Percentiles rank a stretch among this genome's conserved stretches.
These are phyloP conservation scores for Tympanuchus pallidicinctus DNA, from an alignment of 2,113 vertebrate species.

Conservation along the genomic window DNA sequence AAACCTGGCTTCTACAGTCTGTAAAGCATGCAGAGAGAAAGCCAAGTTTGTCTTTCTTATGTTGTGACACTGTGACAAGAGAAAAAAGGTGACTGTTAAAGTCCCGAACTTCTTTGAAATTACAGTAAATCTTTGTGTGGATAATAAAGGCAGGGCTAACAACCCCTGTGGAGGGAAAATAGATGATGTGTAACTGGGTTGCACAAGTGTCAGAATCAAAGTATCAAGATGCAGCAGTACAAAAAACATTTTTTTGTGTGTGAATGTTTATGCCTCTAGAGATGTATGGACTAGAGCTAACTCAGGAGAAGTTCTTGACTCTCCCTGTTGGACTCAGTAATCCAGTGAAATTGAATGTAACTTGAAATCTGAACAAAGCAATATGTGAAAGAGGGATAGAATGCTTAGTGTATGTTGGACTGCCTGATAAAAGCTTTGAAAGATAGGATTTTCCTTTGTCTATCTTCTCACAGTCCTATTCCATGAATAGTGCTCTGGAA, in stretches of 20 bases:
- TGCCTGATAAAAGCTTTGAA: not conserved
- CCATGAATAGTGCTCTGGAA: not conserved
- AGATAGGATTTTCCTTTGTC: not conserved
- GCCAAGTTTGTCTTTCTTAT: not conserved
- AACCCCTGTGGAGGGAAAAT: not conserved
- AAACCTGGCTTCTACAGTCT: not conserved
- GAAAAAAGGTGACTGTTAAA: not conserved
- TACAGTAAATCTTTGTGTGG: not conserved
- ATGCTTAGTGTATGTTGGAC: not conserved
- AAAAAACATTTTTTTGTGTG: not conserved
- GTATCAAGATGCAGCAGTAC: not conserved
- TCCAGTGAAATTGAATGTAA: conserved; percentile 23
- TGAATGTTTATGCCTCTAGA: not conserved
- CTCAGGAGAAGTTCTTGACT: not conserved
- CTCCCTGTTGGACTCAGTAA: not conserved
- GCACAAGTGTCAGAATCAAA: not conserved
- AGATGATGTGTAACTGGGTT: not conserved
- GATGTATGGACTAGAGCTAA: not conserved
- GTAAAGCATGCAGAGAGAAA: not conserved
- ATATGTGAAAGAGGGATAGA: not conserved
- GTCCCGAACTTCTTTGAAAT: not conserved
- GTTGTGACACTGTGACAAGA: not conserved
- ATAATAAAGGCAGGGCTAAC: not conserved
- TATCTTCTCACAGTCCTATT: not conserved
- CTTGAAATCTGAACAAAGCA: not conserved